phyloP scores from a whole-genome alignment of 2,797 vertebrate genomes.

The Artibeus jamaicensis region DNA sequence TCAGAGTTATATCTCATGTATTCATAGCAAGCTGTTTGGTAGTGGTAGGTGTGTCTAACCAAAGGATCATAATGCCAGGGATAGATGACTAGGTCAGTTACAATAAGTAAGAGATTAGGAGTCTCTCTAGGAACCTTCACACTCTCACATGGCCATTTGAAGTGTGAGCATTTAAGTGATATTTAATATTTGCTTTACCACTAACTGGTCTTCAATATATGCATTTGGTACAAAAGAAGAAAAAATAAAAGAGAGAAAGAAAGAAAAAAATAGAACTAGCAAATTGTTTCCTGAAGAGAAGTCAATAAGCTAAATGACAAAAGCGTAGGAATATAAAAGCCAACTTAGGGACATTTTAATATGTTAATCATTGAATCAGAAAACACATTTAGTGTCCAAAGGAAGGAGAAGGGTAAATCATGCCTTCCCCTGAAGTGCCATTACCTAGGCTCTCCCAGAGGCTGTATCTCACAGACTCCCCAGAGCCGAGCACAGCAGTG shows the following conservation, averaged over 20 bases:
- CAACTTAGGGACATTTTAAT: neutral
- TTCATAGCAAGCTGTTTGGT: neutral
- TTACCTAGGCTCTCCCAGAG: neutral
- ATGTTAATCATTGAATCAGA: neutral
- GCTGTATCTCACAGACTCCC: neutral
- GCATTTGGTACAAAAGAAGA: neutral
- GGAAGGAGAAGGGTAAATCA: neutral
- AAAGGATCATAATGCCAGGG: neutral
- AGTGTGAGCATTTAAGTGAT: neutral
- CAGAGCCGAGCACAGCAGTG: neutral
- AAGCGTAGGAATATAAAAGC: neutral
- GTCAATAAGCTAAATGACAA: neutral
- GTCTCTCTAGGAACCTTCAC: neutral
- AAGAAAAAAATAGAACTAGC: slow-evolving; percentile 1
- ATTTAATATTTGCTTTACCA: neutral
- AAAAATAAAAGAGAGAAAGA: neutral
- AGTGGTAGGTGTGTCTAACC: neutral
- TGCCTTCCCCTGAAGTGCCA: neutral
- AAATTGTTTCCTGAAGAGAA: slow-evolving; percentile 18
- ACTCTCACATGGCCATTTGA: neutral
- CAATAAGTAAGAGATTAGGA: neutral
- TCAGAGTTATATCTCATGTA: neutral
- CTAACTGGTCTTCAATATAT: neutral
- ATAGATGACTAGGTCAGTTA: neutral
- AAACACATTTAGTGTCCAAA: neutral